phyloP scores from a whole-genome alignment of 2,113 vertebrate genomes.

The Chaenocephalus aceratus region DNA sequence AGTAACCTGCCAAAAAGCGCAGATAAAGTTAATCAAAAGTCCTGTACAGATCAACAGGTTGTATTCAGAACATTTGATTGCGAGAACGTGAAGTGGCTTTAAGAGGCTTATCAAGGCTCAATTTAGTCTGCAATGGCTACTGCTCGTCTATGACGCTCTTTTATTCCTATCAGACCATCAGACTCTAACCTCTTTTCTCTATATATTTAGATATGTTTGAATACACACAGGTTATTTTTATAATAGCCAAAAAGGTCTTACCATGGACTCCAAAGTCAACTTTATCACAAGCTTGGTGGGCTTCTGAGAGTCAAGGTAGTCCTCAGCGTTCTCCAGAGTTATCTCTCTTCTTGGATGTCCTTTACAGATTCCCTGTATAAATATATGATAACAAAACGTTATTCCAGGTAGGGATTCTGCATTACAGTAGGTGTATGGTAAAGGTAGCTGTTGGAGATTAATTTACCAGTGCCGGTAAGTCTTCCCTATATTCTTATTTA shows the following conservation, averaged over 20 bases:
- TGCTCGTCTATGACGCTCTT: conserved; percentile 21
- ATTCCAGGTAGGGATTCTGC: neutral
- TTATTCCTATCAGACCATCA: neutral
- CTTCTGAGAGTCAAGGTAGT: conserved; percentile 31
- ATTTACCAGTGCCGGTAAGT: neutral
- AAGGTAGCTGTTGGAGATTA: neutral
- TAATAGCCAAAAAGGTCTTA: conserved; percentile 22
- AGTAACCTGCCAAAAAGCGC: conserved; percentile 37
- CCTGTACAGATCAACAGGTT: conserved; percentile 61
- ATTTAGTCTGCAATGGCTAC: conserved; percentile 19
- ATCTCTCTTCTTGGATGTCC: neutral
- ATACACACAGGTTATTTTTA: neutral
- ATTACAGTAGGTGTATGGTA: neutral
- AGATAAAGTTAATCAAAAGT: conserved; percentile 40
- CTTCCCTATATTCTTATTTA: neutral
- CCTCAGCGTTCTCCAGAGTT: conserved; percentile 34
- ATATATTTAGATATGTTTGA: neutral
- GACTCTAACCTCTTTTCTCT: neutral
- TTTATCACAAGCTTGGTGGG: conserved; percentile 50
- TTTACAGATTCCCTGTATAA: neutral
- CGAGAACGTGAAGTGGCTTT: conserved; percentile 61
- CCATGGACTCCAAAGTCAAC: conserved; percentile 61
- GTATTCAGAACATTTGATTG: conserved; percentile 66
- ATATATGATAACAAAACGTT: neutral
- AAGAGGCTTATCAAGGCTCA: conserved; percentile 68